Evolutionary conservation across 2,888 invertebrate genomes (phyloP), one percentile per base, ranked within the genome.

Genomic region (Torymus texanus): DNA sequence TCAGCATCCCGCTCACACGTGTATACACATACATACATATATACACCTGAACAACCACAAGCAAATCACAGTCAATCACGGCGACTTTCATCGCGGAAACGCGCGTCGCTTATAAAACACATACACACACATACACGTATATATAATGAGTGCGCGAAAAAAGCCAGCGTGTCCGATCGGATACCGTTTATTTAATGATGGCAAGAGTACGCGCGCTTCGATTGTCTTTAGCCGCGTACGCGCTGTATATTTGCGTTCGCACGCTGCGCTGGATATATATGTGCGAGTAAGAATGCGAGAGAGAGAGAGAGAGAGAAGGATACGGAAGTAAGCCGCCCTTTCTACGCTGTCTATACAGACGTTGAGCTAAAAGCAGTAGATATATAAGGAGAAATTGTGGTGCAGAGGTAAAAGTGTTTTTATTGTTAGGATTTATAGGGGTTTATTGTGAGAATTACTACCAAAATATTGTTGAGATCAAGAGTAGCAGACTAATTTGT

Each of bases 161-260:
- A 71, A 59, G 16, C 16, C 61, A 5, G n/a, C 56, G 41, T 12
- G 50, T 56, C 21, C 61, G 66, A 73, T 67, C 67, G 67, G 24
- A 73, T 73, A 75, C 75, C 75, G 79, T 75, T 75, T 70, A 59
- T 63, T 79, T 75, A 78, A 78, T 70, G 78, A 68, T 62, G 73
- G 14, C n/a, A 55, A 55, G 21, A 13, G 16, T 13, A 11, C 61
- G 11, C 50, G 21, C 13, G 21, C 14, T 21, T 41, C 75, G 55
- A 67, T 75, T 75, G 75, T 62, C 68, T 66, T 59, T 51, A 58
- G 14, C 61, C 50, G 58, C 24, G 16, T 1, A 18, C 24, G 51
- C 51, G 62, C 8, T 5, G 8, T 41, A 41, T 41, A 41, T 41
- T 41, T 41, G 41, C 41, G 41, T 41, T 41, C 41, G 41, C 41